A percentile compares a stretch with the other conserved stretches of the same genome.
These are phyloP conservation scores for Melikaiella ostensackeni DNA, from an alignment of 2,888 invertebrate species.

Conservation along the genomic window DNA sequence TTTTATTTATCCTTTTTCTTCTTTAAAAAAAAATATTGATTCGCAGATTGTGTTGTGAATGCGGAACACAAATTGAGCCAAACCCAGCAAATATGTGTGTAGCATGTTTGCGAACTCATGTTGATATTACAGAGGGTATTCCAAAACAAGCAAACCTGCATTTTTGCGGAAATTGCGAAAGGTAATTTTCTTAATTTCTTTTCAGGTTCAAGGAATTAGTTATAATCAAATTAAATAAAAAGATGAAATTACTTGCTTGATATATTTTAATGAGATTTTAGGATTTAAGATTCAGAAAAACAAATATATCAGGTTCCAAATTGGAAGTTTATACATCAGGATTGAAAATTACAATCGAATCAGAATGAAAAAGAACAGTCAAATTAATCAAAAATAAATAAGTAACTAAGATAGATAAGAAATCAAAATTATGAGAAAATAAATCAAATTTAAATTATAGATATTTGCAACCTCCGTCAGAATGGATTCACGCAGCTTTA, in stretches of 20 bases:
- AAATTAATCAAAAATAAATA: neutral
- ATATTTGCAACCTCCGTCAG: constrained; percentile 94
- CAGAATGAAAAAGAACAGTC: neutral
- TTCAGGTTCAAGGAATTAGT: neutral
- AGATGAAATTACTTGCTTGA: neutral
- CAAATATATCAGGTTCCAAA: too few species aligned
- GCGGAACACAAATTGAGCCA: constrained; percentile 93
- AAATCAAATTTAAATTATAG: constrained; percentile 69
- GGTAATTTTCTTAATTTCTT: constrained; percentile 79
- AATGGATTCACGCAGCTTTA: constrained; percentile 91
- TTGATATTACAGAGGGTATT: constrained; percentile 97
- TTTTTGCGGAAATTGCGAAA: constrained; percentile 95
- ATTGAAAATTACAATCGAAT: too few species aligned
- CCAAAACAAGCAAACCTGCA: constrained; percentile 94
- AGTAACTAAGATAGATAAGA: too few species aligned
- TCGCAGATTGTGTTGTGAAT: constrained; percentile 93
- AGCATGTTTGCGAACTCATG: constrained; percentile 91
- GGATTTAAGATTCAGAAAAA: too few species aligned
- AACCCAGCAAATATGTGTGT: constrained; percentile 99
- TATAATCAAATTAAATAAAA: too few species aligned
- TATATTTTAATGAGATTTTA: too few species aligned
- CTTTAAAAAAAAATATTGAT: neutral
- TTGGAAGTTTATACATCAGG: too few species aligned
- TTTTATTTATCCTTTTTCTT: too few species aligned
- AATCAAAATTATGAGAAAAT: neutral